phyloP scores from a whole-genome alignment of 2,797 vertebrate genomes.

The Schizopygopsis malacanthus region DNA sequence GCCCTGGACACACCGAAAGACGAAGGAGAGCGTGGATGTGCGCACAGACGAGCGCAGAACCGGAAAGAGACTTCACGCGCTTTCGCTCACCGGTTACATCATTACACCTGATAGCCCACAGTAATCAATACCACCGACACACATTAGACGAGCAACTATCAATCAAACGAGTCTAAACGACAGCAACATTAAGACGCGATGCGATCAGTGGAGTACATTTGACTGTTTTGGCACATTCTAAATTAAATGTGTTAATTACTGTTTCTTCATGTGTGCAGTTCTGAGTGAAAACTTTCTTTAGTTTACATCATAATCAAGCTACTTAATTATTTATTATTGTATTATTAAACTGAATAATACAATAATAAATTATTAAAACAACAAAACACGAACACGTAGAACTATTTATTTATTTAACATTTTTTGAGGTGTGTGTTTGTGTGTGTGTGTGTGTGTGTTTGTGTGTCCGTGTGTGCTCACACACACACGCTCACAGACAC shows the following conservation, averaged over 20 bases:
- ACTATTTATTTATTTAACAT: not conserved
- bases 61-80: slow-evolving; percentile 74
- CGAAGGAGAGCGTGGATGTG: slow-evolving; percentile 73
- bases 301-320: not conserved
- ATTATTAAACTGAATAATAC: not conserved
- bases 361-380: not conserved
- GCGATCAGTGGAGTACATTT: not conserved
- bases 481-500: no score
- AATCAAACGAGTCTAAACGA: not conserved
- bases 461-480: not conserved
- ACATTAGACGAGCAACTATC: not conserved
- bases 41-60: slow-evolving; percentile 81
- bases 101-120: slow-evolving; percentile 13
- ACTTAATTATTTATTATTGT: not conserved
- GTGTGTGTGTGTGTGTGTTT: not conserved
- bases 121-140: not conserved
- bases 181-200: not conserved
- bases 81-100: slow-evolving; percentile 35
- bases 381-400: not conserved
- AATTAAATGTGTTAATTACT: not conserved
- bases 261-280: not conserved
- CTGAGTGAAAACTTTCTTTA: no score
- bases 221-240: not conserved
- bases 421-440: not conserved
- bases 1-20: slow-evolving; percentile 63